Base-by-base conservation (phyloP, 2,888 invertebrate species). In the Agriopis aurantiaria region DNA sequence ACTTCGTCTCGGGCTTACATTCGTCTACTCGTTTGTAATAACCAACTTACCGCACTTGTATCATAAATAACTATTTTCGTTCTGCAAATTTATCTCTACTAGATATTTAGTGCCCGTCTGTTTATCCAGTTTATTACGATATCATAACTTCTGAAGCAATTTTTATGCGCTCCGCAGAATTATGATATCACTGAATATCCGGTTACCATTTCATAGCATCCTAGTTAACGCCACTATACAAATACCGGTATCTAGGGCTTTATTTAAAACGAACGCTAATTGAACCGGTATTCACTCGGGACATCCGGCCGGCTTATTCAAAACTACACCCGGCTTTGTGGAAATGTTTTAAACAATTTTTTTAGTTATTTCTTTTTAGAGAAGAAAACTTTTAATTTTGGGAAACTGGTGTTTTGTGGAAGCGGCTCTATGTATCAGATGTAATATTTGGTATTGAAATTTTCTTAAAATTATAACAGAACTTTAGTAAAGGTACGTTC, bases 271-370 rank as follows among this genome's bases (percentile, higher is more conserved):
- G 8, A 2, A 8, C n/a, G 65, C 59, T 63, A 72, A 62, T 63
- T 65, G 72, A 62, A 63, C 68, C 68, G 68, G 59, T 65, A 72
- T 68, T 63, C 68, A 49, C 58, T 57, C 49, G 71, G 65, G 40
- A 60, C 33, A 48, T 41, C 53, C 58, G 43, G 59, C 23, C 58
- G 67, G 67, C 67, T 67, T 71, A 71, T 67, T 63, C 60, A 66
- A 70, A 70, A 67, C 67, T 64, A 60, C 49, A 43, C 17, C 12
- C 23, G 14, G 59, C 33, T 60, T 53, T 55, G 53, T 43, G n/a
- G 33, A 14, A 60, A 48, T 33, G 23, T n/a, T 17, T 46, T n/a
- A 23, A 60, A 49, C 3, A 23, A 23, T 33, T 12, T 48, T 60
- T 49, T 40, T 60, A 45, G 48, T 48, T 48, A n/a, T n/a, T 40